Evolutionary conservation across 2,888 invertebrate genomes (phyloP).

Genomic region (Danaus chrysippus): DNA sequence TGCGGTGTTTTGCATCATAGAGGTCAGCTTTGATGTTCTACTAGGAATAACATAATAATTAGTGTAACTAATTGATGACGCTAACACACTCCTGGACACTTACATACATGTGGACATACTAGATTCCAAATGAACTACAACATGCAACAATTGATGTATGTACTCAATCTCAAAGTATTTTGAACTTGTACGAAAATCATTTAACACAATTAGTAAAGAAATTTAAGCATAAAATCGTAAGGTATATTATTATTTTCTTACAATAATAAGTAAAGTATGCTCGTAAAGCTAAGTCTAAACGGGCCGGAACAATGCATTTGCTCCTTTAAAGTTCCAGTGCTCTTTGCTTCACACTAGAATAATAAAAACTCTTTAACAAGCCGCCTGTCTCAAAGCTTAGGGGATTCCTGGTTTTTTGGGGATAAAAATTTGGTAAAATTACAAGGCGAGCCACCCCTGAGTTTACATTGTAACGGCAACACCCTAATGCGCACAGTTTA

Average conservation of each 20-base stretch:
- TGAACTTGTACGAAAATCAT: no score
- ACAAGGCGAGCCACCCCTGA: slow-evolving; percentile 71
- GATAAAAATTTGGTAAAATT: slow-evolving; percentile 76
- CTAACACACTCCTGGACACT: slow-evolving; percentile 21
- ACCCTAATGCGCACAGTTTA: slow-evolving; percentile 74
- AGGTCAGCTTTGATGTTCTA: slow-evolving; percentile 40
- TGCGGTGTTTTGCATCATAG: slow-evolving; percentile 29
- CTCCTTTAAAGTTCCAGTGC: slow-evolving; percentile 4
- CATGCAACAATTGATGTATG: no score
- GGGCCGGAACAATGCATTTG: slow-evolving; percentile 5
- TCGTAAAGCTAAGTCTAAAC: not conserved
- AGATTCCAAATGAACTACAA: not conserved
- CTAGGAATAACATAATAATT: slow-evolving; percentile 32
- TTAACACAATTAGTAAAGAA: no score
- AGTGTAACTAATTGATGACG: slow-evolving; percentile 24
- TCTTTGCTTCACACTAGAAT: slow-evolving; percentile 32
- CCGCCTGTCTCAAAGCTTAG: slow-evolving; percentile 50
- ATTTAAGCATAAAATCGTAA: no score
- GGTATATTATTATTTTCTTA: no score
- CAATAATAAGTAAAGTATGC: not conserved
- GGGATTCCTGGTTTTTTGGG: slow-evolving; percentile 50
- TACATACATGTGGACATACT: not conserved
- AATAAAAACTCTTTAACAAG: slow-evolving; percentile 58
- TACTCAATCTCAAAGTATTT: no score
- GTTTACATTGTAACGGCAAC: slow-evolving; percentile 76